Percentiles rank a stretch among this genome's conserved stretches.
These are phyloP conservation scores for Dipodomys spectabilis DNA, from an alignment of 2,113 vertebrate species.

Conservation along the genomic window DNA sequence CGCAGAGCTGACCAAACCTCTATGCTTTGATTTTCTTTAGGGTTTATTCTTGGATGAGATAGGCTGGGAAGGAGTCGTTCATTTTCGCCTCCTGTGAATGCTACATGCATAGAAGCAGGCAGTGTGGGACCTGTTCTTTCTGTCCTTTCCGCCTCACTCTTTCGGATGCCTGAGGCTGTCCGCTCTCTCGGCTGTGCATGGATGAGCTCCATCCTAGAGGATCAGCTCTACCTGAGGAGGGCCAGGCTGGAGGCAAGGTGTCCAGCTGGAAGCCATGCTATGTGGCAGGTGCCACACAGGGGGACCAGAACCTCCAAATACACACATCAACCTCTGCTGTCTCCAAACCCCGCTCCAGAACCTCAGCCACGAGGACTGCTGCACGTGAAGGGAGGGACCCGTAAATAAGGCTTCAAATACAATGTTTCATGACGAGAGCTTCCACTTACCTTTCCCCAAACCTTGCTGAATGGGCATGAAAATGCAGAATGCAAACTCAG, in stretches of 20 bases:
- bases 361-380: not conserved
- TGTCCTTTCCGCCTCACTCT: not conserved
- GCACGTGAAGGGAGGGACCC: not conserved
- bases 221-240: too few species aligned
- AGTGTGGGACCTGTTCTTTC: not conserved
- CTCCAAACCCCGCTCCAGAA: not conserved
- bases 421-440: not conserved
- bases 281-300: too few species aligned
- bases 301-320: too few species aligned
- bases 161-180: not conserved
- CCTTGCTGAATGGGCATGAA: not conserved
- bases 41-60: not conserved
- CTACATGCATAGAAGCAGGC: not conserved
- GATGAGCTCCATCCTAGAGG: too few species aligned
- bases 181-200: too few species aligned
- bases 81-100: constrained; percentile 41
- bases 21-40: constrained; percentile 31
- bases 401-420: not conserved
- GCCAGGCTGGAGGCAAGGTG: too few species aligned
- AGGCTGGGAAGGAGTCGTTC: not conserved
- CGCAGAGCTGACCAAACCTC: too few species aligned
- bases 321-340: too few species aligned
- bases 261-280: too few species aligned
- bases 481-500: constrained; percentile 2
- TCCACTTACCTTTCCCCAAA: not conserved